phyloP scores from a whole-genome alignment of 2,888 invertebrate genomes.

The Alviniconcha strummeri region DNA sequence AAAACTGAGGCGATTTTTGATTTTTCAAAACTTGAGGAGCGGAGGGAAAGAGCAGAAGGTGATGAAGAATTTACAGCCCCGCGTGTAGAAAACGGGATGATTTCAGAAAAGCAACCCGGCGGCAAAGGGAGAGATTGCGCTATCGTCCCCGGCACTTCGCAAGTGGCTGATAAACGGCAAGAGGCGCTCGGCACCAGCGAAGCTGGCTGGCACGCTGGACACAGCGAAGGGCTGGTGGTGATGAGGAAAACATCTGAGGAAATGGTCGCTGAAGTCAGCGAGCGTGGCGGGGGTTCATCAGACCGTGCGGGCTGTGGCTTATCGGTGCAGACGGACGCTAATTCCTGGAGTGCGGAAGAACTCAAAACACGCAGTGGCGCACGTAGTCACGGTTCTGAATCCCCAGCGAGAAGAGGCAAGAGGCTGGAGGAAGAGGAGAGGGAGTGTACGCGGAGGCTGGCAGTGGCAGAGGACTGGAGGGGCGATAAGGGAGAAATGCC shows the following conservation, averaged over 20 bases:
- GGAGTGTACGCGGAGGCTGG: too few relatives aligned
- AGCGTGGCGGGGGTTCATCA: background rate
- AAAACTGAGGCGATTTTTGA: too few relatives aligned
- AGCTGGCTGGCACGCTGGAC: background rate
- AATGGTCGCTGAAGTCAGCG: background rate
- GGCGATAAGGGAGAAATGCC: conserved; percentile 9
- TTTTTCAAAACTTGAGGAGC: too few relatives aligned
- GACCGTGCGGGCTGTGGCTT: background rate
- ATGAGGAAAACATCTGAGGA: conserved; percentile 3
- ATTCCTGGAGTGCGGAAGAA: background rate
- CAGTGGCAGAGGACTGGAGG: background rate
- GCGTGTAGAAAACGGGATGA: background rate
- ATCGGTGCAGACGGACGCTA: background rate
- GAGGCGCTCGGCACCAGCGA: too few relatives aligned
- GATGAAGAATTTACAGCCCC: background rate
- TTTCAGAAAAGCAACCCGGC: background rate
- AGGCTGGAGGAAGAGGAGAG: background rate
- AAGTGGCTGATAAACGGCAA: background rate
- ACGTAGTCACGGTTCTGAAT: background rate
- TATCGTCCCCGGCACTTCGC: background rate
- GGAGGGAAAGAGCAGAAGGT: too few relatives aligned
- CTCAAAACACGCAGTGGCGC: conserved; percentile 6
- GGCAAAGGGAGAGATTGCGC: background rate
- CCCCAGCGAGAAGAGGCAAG: background rate
- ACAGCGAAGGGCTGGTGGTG: background rate